Percentiles rank a stretch among this genome's conserved stretches.
These are phyloP conservation scores for Adineta ricciae DNA, from an alignment of 2,888 invertebrate species.

Conservation along the genomic window DNA sequence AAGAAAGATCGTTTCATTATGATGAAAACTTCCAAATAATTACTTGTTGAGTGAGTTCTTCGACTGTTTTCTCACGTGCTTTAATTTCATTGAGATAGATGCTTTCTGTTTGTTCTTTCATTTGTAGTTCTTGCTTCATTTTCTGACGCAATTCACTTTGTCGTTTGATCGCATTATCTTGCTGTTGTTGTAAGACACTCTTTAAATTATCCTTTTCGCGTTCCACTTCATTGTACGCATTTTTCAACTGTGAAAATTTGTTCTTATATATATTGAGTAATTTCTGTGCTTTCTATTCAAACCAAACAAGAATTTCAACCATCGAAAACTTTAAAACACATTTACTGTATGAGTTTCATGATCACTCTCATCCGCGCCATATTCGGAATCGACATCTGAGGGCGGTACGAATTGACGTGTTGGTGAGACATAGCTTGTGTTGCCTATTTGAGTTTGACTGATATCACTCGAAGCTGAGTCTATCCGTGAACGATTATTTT, in stretches of 20 bases:
- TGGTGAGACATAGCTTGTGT: conserved; percentile 16
- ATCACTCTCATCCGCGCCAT: conserved; percentile 18
- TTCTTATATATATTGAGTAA: conserved; percentile 25
- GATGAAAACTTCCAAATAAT: too few species aligned
- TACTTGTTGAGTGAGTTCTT: neutral
- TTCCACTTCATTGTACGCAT: conserved; percentile 28
- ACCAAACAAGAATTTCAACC: neutral
- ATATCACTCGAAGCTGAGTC: neutral
- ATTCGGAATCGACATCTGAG: conserved; percentile 33
- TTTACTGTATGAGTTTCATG: neutral
- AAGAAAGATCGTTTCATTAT: too few species aligned
- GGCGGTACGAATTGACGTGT: conserved; percentile 24
- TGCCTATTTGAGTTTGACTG: neutral
- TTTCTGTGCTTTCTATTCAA: neutral
- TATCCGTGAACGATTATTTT: neutral
- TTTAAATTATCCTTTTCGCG: conserved; percentile 26
- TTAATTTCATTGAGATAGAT: neutral
- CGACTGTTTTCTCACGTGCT: neutral
- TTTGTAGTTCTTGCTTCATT: conserved; percentile 22
- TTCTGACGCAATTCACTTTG: conserved; percentile 21
- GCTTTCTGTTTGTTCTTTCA: conserved; percentile 1
- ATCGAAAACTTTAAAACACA: neutral
- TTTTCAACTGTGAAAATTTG: conserved; percentile 28
- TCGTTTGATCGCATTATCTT: conserved; percentile 24
- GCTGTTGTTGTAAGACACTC: conserved; percentile 26